These are phyloP conservation scores for Paraplagusia blochii DNA, from an alignment of 2,113 vertebrate species.

Conservation along the genomic window DNA sequence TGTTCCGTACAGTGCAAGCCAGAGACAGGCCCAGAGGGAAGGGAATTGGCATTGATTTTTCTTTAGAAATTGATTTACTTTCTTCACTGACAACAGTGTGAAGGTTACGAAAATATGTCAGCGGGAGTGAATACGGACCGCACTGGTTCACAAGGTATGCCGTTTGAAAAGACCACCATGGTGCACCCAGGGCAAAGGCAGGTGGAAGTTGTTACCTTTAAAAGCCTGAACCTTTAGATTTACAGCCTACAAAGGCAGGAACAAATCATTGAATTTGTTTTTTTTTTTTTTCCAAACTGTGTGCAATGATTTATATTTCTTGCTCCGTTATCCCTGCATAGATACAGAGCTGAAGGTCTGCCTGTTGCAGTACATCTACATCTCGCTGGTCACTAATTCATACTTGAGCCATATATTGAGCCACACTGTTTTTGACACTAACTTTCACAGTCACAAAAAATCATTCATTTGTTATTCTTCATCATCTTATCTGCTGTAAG, in stretches of 20 bases:
- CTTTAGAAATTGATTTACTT: slow-evolving; percentile 69
- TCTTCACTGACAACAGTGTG: slow-evolving; percentile 62
- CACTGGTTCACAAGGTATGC: slow-evolving; percentile 43
- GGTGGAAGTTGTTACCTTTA: background rate
- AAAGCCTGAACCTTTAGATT: slow-evolving; percentile 14
- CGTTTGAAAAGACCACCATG: slow-evolving; percentile 29
- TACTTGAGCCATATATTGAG: too few species aligned
- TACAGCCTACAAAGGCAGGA: background rate
- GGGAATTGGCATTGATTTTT: slow-evolving; percentile 72
- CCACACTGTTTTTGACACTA: too few species aligned
- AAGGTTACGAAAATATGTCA: slow-evolving; percentile 62
- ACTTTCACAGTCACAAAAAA: too few species aligned
- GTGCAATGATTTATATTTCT: too few species aligned
- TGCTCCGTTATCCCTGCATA: too few species aligned
- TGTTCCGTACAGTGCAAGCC: slow-evolving; percentile 62
- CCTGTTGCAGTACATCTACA: too few species aligned
- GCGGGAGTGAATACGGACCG: slow-evolving; percentile 51
- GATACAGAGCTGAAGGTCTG: too few species aligned
- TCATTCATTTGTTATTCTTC: too few species aligned
- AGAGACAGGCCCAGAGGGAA: slow-evolving; percentile 51
- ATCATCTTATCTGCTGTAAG: too few species aligned
- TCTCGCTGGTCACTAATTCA: too few species aligned
- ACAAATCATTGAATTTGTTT: too few species aligned
- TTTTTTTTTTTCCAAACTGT: too few species aligned
- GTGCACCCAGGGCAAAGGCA: slow-evolving; percentile 11